Percentiles rank a stretch among this genome's conserved stretches.
Evolutionary conservation across 2,113 vertebrate species (phyloP).

Genomic region (Nyctibius bracteatus): DNA sequence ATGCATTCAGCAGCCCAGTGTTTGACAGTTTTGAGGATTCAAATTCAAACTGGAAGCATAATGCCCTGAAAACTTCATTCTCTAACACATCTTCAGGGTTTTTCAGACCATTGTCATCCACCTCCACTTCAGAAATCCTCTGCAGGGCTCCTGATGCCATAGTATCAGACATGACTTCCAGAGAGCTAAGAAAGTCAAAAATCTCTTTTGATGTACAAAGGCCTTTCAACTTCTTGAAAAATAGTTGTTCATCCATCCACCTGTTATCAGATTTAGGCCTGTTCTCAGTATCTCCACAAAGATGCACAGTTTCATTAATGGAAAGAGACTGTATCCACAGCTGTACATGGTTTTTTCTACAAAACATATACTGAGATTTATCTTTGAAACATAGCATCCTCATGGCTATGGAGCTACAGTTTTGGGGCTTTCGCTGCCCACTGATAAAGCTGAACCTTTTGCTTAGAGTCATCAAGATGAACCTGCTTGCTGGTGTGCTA

Average conservation of each 20-base stretch:
- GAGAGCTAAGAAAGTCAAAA: conserved; percentile 70
- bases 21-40: conserved; percentile 74
- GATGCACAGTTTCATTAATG: conserved; percentile 40
- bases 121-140: conserved; percentile 82
- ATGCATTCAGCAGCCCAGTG: conserved; percentile 68
- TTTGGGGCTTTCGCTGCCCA: not conserved
- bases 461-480: conserved; percentile 19
- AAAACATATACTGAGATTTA: not conserved
- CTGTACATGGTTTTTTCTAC: conserved; percentile 57
- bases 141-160: conserved; percentile 79
- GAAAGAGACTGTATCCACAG: conserved; percentile 58
- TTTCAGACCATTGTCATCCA: conserved; percentile 28
- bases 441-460: not conserved
- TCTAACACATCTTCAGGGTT: conserved; percentile 69
- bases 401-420: not conserved
- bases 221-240: conserved; percentile 58
- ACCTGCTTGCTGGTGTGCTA: not conserved
- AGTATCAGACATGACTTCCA: conserved; percentile 70
- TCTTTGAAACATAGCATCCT: not conserved
- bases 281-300: conserved; percentile 36
- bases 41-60: conserved; percentile 82
- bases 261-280: conserved; percentile 29
- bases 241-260: conserved; percentile 62
- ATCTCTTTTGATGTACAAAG: conserved; percentile 76
- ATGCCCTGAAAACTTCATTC: conserved; percentile 67